Base-by-base conservation (phyloP, 2,888 invertebrate species). In the Pyrgus malvae region DNA sequence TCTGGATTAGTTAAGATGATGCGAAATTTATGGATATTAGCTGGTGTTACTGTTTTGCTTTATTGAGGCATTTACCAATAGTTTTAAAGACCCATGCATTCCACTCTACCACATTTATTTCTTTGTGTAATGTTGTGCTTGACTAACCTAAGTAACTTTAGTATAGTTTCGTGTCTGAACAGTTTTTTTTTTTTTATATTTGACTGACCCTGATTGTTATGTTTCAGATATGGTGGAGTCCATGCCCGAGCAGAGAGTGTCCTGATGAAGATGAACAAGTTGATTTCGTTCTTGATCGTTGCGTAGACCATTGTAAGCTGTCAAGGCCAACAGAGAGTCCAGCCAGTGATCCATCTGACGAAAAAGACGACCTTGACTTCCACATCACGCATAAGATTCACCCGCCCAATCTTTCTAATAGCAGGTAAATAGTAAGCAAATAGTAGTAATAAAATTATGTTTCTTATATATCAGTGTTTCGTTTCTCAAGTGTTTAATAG, bases 171-270 rank as follows among this genome's bases (percentile, higher is more conserved):
- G n/a, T n/a, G n/a, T n/a, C n/a, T n/a, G n/a, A n/a, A n/a, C n/a
- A n/a, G n/a, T n/a, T n/a, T n/a, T n/a, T n/a, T n/a, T n/a, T n/a
- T n/a, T n/a, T 21, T 3, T 21, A 4, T 4, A 21, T 21, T 21
- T 21, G 21, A 21, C 6, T 7, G 27, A n/a, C 3, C 17, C 8
- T 37, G 1, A 38, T 11, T 5, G 21, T 21, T 21, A 11, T 2
- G n/a, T 49, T 67, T 8, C 70, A 94, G 93, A 94, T 95, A 27
- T 95, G 95, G 95, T 95, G 95, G 95, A 95, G 95, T 70, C 95
- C 95, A 0, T 95, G 95, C 69, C 94, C 95, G 0, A 95, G 95
- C 66, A 90, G 95, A 59, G 95, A 95, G 79, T 95, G 95, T 73
- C 95, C 95, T 0, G 94, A 93, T 65, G 93, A 93, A 61, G 93